A percentile compares a stretch with the other conserved stretches of the same genome.
These are phyloP conservation scores for Melanophora roralis DNA, from an alignment of 2,888 invertebrate genomes.

Conservation along the genomic window DNA sequence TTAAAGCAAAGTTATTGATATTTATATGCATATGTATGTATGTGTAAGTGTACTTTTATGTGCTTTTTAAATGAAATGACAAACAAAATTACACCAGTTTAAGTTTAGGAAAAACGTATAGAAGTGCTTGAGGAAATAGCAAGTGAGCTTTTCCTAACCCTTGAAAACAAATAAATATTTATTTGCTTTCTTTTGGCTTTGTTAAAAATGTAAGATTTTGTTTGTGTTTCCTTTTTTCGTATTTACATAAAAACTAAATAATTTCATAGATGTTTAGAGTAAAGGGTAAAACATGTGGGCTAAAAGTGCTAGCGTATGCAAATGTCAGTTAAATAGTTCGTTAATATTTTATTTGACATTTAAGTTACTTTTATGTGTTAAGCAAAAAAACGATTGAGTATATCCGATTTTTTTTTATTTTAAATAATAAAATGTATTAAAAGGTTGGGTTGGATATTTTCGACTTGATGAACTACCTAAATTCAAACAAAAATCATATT, in stretches of 20 bases:
- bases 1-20: slow-evolving; percentile 21
- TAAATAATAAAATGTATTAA: no score
- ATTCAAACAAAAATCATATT: no score
- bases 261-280: no score
- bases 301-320: slow-evolving; percentile 62
- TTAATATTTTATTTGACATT: slow-evolving; percentile 44
- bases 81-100: slow-evolving; percentile 12
- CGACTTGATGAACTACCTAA: slow-evolving; percentile 10
- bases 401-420: slow-evolving; percentile 8
- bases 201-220: no score
- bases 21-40: slow-evolving; percentile 12
- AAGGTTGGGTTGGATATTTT: no score
- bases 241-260: background rate
- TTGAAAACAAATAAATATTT: slow-evolving; percentile 40
- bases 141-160: slow-evolving; percentile 46
- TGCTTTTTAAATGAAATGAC: background rate
- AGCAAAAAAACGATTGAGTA: slow-evolving; percentile 15
- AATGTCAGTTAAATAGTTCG: slow-evolving; percentile 54
- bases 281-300: slow-evolving; percentile 35
- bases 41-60: background rate
- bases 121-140: slow-evolving; percentile 52
- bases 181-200: no score
- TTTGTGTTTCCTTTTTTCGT: background rate
- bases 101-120: slow-evolving; percentile 19
- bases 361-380: slow-evolving; percentile 17